phyloP scores from a whole-genome alignment of 2,888 invertebrate genomes.

The Apantesis nais region DNA sequence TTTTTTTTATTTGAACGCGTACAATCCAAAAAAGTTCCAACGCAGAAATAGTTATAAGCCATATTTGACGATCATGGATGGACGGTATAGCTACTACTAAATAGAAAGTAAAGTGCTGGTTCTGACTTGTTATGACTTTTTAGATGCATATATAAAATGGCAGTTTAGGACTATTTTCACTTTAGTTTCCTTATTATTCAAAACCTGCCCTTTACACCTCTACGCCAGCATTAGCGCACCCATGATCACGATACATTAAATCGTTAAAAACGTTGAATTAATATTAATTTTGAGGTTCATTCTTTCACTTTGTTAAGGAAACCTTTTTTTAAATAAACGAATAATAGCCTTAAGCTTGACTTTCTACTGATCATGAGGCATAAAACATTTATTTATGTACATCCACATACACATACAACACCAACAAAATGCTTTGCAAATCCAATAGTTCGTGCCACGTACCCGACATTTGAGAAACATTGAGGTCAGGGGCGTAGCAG shows the following conservation, averaged over 20 bases:
- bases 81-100: neutral
- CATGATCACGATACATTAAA: neutral
- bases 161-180: neutral
- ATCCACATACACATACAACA: slow-evolving; percentile 9
- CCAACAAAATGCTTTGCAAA: slow-evolving; percentile 5
- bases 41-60: neutral
- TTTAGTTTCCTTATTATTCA: neutral
- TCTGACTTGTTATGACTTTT: neutral
- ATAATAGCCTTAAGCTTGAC: neutral
- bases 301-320: neutral
- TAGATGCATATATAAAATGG: neutral
- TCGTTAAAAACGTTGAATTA: neutral
- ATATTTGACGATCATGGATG: slow-evolving; percentile 1
- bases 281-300: neutral
- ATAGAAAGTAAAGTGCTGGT: neutral
- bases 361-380: neutral
- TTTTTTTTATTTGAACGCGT: neutral
- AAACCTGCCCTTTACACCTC: neutral
- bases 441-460: neutral
- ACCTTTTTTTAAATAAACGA: neutral
- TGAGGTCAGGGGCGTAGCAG: neutral
- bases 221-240: neutral
- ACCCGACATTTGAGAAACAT: neutral
- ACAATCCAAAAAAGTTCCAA: neutral
- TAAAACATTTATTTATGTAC: neutral